phyloP scores from a whole-genome alignment of 2,797 vertebrate species.

The Smutsia gigantea region DNA sequence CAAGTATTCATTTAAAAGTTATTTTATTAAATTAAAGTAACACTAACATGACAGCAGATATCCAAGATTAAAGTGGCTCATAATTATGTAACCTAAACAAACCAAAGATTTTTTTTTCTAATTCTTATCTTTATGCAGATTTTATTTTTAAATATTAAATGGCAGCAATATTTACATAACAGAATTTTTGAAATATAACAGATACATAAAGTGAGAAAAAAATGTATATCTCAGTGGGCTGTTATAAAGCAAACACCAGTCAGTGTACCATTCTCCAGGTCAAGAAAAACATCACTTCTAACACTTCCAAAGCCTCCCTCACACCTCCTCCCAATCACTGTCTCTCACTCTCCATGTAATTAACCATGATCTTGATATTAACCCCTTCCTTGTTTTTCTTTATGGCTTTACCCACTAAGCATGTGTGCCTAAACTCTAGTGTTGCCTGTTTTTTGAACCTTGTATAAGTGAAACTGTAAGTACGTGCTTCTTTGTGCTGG shows the following conservation, averaged over 20 bases:
- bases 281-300: background rate
- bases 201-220: background rate
- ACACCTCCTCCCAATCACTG: too few relatives aligned
- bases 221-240: background rate
- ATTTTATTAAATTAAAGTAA: background rate
- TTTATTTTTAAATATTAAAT: conserved; percentile 20
- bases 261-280: background rate
- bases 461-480: background rate
- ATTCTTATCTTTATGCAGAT: background rate
- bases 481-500: background rate
- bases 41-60: background rate
- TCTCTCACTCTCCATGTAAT: background rate
- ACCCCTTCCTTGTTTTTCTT: background rate
- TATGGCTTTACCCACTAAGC: background rate
- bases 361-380: background rate
- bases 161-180: background rate
- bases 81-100: background rate
- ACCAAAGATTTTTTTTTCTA: conserved; percentile 10
- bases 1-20: background rate
- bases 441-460: background rate
- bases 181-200: background rate
- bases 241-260: background rate
- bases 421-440: background rate
- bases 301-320: background rate
- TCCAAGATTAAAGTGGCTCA: conserved; percentile 4